Conservation (phyloP, 2,888 invertebrate genomes). For the Eupithecia subumbrata region DNA sequence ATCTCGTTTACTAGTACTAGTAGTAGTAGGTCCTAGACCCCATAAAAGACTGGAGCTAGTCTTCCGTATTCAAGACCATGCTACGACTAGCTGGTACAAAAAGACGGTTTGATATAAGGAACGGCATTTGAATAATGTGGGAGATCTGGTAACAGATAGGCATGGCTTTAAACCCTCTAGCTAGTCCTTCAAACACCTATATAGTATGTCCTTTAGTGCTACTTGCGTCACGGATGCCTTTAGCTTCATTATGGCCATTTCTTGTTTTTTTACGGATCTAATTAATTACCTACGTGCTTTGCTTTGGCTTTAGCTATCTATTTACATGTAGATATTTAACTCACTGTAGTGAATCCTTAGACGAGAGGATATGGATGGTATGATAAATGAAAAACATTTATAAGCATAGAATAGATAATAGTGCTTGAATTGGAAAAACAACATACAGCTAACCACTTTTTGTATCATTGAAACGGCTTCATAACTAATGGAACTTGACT, state of each 20-base stretch:
- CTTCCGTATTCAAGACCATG: constrained; percentile 44
- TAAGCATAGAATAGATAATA: background rate
- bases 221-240: constrained; percentile 3
- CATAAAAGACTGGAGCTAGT: constrained; percentile 41
- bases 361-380: background rate
- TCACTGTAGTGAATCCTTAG: background rate
- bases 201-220: constrained; percentile 16
- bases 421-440: constrained; percentile 18
- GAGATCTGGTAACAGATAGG: constrained; percentile 25
- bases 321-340: background rate
- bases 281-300: background rate
- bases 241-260: background rate
- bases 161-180: background rate
- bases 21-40: constrained; percentile 39
- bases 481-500: constrained; percentile 31
- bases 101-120: constrained; percentile 29
- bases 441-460: constrained; percentile 28
- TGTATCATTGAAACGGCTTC: constrained; percentile 20
- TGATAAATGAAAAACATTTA: background rate
- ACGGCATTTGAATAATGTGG: constrained; percentile 43
- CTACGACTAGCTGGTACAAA: constrained; percentile 37
- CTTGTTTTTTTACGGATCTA: constrained; percentile 1
- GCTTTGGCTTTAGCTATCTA: background rate
- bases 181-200: constrained; percentile 27
- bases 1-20: constrained; percentile 39